These are phyloP conservation scores for Marasmarcha lunaedactyla DNA, from an alignment of 2,888 invertebrate species.

Conservation along the genomic window DNA sequence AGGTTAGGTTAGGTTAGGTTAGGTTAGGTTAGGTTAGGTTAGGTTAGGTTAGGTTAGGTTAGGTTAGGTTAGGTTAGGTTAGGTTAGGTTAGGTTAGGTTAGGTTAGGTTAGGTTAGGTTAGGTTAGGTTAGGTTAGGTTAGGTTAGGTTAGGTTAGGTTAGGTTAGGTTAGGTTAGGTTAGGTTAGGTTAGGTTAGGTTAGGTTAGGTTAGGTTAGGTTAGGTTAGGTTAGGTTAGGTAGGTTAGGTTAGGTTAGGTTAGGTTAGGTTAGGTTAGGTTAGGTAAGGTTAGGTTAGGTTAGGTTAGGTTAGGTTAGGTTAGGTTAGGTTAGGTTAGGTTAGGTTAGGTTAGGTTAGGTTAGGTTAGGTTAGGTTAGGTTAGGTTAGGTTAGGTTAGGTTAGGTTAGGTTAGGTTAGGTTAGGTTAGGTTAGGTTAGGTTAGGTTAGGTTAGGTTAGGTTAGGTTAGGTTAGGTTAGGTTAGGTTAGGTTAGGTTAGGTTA, in stretches of 20 bases:
- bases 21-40: constrained; percentile 3
- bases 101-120: constrained; percentile 6
- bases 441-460: constrained; percentile 19
- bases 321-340: constrained; percentile 7
- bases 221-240: constrained; percentile 5
- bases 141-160: constrained; percentile 3
- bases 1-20: constrained; percentile 13
- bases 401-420: constrained; percentile 12
- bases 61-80: constrained; percentile 1
- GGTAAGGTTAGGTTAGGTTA: constrained; percentile 7
- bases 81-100: constrained; percentile 8
- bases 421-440: constrained; percentile 18
- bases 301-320: constrained; percentile 7
- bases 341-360: constrained; percentile 7
- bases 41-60: constrained; percentile 2
- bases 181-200: constrained; percentile 9
- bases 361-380: constrained; percentile 7
- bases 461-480: constrained; percentile 20
- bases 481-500: constrained; percentile 19
- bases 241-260: constrained; percentile 4
- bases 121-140: constrained; percentile 2
- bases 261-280: constrained; percentile 9
- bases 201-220: constrained; percentile 8
- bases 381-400: constrained; percentile 7
- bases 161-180: constrained; percentile 5